Evolutionary conservation across 2,797 vertebrate genomes (phyloP), one percentile per base, ranked within the genome.

Genomic region (Chaetophractus vellerosus): DNA sequence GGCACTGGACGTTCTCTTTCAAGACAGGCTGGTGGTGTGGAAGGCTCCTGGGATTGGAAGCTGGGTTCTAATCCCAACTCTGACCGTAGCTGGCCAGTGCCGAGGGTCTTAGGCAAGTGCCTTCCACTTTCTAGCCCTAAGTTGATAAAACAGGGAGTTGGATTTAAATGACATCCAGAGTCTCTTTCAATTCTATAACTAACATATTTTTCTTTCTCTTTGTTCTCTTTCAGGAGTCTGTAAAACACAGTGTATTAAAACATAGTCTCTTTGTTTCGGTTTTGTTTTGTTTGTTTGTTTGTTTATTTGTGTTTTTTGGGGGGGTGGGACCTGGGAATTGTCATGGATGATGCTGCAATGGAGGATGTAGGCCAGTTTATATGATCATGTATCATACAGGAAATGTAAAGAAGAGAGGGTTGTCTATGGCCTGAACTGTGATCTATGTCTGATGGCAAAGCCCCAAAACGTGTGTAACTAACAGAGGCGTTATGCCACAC

Each of bases 171-270:
- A 36, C 57, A 38, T 23, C 18, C 9, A 52, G 10, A 45, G 36
- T 71, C 19, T 88, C 80, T 86, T 96, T 87, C 41, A 71, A 28
- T n/a, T 59, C 63, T 38, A 19, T n/a, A 33, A n/a, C 79, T 81
- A 63, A 75, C 3, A 57, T 23, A 48, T 45, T 48, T 91, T 71
- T 82, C 75, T 79, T 84, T 48, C 36, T 82, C 82, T 90, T 52
- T 11, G 10, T 28, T 91, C 59, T 87, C 48, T 89, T 80, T 84
- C 59, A 48, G 63, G 50, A 31, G 8, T 61, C 52, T 68, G 2
- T 6, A 81, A 41, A 88, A 15, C 24, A 21, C 4, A 23, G 28
- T 89, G 24, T 80, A 19, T 26, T 80, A 48, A 23, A 76, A 33
- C 63, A 52, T 2, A 41, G 50, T 59, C 81, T 81, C n/a, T n/a